These are phyloP conservation scores for Crepidodera aurea DNA, from an alignment of 2,888 invertebrate genomes.

Conservation along the genomic window DNA sequence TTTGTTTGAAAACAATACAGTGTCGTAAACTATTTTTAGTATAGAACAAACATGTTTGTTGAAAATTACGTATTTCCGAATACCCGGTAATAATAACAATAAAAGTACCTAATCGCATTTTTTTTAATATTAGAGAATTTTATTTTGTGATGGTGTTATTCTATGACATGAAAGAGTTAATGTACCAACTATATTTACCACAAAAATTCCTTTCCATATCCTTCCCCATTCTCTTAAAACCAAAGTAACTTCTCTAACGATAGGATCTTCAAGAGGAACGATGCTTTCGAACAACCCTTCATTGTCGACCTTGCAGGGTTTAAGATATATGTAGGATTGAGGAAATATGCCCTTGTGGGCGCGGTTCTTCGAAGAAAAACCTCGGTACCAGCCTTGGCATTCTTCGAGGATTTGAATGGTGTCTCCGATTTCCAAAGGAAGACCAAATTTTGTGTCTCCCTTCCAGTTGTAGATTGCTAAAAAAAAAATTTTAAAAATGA, in stretches of 20 bases:
- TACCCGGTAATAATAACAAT: no score
- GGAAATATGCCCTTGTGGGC: constrained; percentile 79
- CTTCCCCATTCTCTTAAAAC: constrained; percentile 93
- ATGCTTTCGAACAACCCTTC: constrained; percentile 78
- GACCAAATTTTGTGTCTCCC: constrained; percentile 80
- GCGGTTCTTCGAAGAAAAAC: constrained; percentile 80
- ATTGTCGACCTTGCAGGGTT: constrained; percentile 81
- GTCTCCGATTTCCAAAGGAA: constrained; percentile 90
- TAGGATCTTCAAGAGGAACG: constrained; percentile 82
- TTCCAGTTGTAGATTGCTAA: constrained; percentile 92
- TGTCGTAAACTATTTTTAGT: no score
- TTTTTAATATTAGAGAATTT: no score
- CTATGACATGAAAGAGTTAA: no score
- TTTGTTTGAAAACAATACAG: no score
- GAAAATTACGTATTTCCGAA: no score
- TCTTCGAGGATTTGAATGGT: constrained; percentile 92
- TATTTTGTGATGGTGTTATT: no score
- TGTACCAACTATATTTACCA: no score
- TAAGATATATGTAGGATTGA: constrained; percentile 79
- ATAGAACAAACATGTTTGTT: no score
- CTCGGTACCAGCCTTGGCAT: constrained; percentile 89
- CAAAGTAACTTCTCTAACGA: constrained; percentile 90
- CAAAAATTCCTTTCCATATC: constrained; percentile 91
- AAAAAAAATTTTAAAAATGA: constrained; percentile 59
- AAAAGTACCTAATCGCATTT: no score